Evolutionary conservation across 1,140 invertebrate species (phyloP), one percentile per base, ranked within the genome.

Genomic region (Euwallacea similis): DNA sequence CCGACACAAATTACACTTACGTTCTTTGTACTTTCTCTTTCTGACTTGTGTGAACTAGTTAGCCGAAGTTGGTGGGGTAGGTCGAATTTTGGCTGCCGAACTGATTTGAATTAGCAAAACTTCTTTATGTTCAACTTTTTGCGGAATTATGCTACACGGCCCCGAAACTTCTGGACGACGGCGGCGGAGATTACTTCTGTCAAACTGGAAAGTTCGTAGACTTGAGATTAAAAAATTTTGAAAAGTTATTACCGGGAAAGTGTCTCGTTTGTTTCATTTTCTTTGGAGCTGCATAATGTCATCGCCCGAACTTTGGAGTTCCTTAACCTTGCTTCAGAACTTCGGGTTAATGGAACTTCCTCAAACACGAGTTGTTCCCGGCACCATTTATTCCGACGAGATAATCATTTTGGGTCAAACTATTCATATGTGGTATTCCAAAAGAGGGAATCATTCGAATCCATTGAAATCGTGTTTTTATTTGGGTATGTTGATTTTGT

Each of bases 21-120:
- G 78, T 75, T 76, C 76, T 76, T 78, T 78, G 78, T 78, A 79
- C 78, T 79, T 79, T 79, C 78, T 79, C 78, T 79, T 79, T 79
- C 78, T 78, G 77, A 78, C 77, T 78, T 75, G 77, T 71, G 72
- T 77, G 77, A 79, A 79, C 73, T 75, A 75, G 73, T 75, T 72
- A 62, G 50, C 55, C 64, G 56, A 77, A 78, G 72, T 78, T 79
- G 62, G 74, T 79, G 73, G 72, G 77, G 78, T 79, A 79, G 78
- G 78, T 79, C 78, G 74, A 72, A 75, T 75, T 76, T 73, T 73
- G 72, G 66, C 50, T 69, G 67, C 60, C 21, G 13, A 60, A 66
- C 70, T 71, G 69, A 76, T 76, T 75, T 66, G 76, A 78, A 79
- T 79, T 78, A 78, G 76, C 71, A 72, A 76, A 76, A 77, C 61